Conservation (phyloP, 2,113 vertebrate species). For the Panurus biarmicus region DNA sequence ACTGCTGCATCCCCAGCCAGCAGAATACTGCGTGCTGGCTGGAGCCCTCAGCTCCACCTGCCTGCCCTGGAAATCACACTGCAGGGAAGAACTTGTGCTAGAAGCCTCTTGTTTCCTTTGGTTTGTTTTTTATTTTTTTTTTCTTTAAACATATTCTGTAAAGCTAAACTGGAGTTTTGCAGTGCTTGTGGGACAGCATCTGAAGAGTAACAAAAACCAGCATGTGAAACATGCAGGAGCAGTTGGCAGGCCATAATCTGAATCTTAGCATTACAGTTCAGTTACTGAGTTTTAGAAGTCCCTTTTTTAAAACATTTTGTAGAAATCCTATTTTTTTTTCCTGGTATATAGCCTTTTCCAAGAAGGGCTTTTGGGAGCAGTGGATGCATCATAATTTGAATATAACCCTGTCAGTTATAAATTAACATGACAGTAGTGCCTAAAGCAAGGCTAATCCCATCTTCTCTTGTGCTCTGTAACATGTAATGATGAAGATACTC, state of each 20-base stretch:
- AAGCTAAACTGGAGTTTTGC: neutral
- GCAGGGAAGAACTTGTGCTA: neutral
- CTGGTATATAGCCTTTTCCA: neutral
- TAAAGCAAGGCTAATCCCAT: neutral
- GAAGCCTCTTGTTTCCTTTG: neutral
- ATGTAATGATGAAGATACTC: neutral
- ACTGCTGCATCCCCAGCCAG: constrained; percentile 19
- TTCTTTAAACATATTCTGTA: neutral
- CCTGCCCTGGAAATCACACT: neutral
- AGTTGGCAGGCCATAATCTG: neutral
- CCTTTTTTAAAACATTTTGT: neutral
- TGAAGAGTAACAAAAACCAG: neutral
- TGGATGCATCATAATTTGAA: neutral
- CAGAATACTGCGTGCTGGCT: neutral
- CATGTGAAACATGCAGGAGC: neutral
- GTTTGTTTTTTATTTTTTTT: neutral
- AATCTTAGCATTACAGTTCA: neutral
- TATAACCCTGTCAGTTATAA: neutral
- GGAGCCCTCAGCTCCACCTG: constrained; percentile 23
- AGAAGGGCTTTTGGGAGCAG: neutral
- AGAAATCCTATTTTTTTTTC: neutral
- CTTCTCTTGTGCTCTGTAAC: neutral
- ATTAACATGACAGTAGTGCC: neutral
- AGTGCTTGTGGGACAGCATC: neutral
- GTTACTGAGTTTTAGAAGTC: neutral